phyloP scores from a whole-genome alignment of 2,888 invertebrate genomes.

The Agrochola lychnidis region DNA sequence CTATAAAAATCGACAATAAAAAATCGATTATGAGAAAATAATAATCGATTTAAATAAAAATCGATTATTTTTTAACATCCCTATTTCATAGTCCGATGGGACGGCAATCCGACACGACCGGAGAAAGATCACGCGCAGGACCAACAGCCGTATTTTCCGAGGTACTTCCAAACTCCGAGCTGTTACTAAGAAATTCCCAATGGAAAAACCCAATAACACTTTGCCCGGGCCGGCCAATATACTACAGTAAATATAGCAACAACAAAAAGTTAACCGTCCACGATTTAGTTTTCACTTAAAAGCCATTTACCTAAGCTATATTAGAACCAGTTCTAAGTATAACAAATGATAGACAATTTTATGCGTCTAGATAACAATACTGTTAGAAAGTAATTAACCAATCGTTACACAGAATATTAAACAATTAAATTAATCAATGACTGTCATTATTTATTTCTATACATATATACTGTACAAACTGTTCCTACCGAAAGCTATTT shows the following conservation, averaged over 20 bases:
- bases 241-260: neutral
- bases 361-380: conserved; percentile 10
- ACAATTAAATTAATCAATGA: neutral
- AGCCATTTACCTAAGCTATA: conserved; percentile 13
- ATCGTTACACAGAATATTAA: neutral
- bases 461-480: neutral
- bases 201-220: too few species aligned
- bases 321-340: neutral
- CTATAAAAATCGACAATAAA: too few species aligned
- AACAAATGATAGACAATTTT: neutral
- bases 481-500: neutral
- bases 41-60: too few species aligned
- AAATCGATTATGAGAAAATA: too few species aligned
- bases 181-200: too few species aligned
- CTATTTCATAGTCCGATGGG: too few species aligned
- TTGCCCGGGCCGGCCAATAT: too few species aligned
- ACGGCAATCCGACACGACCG: too few species aligned
- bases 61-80: too few species aligned
- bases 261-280: neutral
- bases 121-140: too few species aligned
- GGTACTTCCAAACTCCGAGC: too few species aligned
- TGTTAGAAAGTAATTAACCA: conserved; percentile 21
- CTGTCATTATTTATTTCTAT: neutral
- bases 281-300: conserved; percentile 21
- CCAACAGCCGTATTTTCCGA: too few species aligned